phyloP scores from a whole-genome alignment of 2,113 vertebrate species.

The Syrmaticus mikado region DNA sequence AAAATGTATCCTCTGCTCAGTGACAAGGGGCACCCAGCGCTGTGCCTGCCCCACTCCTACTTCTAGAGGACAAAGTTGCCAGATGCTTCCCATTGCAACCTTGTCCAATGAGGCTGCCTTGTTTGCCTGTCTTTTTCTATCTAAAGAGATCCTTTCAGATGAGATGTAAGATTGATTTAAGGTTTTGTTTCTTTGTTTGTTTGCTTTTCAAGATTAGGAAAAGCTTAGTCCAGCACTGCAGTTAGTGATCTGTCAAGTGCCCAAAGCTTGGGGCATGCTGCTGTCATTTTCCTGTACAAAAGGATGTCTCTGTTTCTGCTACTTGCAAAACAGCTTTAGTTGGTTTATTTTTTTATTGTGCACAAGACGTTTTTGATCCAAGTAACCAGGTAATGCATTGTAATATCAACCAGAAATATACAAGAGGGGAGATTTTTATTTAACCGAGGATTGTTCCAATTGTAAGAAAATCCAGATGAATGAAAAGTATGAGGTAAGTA shows the following conservation, averaged over 20 bases:
- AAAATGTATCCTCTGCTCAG: background rate
- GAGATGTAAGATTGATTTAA: background rate
- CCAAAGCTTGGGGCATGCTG: background rate
- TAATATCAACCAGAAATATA: background rate
- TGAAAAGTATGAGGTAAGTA: background rate
- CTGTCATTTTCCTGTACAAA: background rate
- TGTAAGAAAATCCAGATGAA: background rate
- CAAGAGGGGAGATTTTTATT: background rate
- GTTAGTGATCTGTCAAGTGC: fast-evolving
- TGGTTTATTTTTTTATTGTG: background rate
- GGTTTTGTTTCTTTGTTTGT: background rate
- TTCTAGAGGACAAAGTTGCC: background rate
- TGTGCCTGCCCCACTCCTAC: background rate
- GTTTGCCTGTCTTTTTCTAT: background rate
- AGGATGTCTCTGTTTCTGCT: background rate
- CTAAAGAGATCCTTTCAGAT: background rate
- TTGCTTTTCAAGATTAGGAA: background rate
- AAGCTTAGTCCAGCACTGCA: background rate
- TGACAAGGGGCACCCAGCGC: background rate
- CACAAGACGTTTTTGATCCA: background rate
- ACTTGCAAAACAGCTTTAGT: background rate
- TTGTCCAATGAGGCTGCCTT: background rate
- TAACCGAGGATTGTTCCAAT: background rate
- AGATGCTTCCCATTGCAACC: background rate
- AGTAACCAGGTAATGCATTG: background rate